Percentiles rank a stretch among this genome's conserved stretches.
Evolutionary conservation across 2,797 vertebrate species (phyloP).

Genomic region (Miichthys miiuy): DNA sequence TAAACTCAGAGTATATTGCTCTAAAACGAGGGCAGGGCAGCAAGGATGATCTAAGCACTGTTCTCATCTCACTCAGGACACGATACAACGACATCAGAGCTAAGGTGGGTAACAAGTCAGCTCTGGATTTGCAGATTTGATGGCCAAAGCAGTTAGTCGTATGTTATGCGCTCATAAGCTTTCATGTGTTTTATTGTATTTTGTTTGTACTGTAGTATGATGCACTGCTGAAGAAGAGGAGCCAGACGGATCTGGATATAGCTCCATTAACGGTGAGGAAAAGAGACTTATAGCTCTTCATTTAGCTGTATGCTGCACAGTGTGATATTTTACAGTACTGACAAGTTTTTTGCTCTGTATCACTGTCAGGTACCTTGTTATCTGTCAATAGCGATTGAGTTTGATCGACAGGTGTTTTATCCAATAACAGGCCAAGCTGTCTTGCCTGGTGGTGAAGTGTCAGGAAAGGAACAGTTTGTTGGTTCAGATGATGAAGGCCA

Average conservation of each 20-base stretch:
- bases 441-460: constrained; percentile 88
- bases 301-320: not conserved
- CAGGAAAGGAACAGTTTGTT: constrained; percentile 86
- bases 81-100: constrained; percentile 76
- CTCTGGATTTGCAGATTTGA: not conserved
- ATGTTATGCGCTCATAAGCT: not conserved
- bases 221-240: constrained; percentile 79
- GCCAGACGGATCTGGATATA: constrained; percentile 70
- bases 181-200: not conserved
- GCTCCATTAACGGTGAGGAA: constrained; percentile 87
- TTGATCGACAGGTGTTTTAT: constrained; percentile 39
- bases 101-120: constrained; percentile 62
- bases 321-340: not conserved
- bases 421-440: constrained; percentile 86
- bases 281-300: not conserved
- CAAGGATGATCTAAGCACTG: constrained; percentile 61
- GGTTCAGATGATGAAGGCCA: constrained; percentile 74
- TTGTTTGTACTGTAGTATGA: constrained; percentile 78
- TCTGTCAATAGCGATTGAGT: not conserved
- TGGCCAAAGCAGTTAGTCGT: not conserved
- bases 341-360: not conserved
- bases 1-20: constrained; percentile 75
- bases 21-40: constrained; percentile 66
- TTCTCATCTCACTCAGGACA: constrained; percentile 66
- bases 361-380: not conserved